Conservation (phyloP, 2,888 invertebrate genomes). For the Pedicia rivosa region DNA sequence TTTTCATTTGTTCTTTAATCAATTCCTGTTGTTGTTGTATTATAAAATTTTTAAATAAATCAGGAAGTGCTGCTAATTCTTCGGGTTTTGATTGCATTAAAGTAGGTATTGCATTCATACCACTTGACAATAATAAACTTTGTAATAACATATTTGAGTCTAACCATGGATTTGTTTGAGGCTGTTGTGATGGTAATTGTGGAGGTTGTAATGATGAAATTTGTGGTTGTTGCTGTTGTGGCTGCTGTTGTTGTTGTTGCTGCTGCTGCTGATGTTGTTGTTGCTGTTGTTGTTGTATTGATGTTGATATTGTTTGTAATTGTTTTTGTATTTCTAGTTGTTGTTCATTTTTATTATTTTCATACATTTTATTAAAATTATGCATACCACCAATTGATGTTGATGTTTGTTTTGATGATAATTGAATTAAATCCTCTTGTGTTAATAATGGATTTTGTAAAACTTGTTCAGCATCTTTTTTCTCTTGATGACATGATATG, state of each 20-base stretch:
- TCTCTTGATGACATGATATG: constrained; percentile 35
- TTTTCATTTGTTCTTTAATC: constrained; percentile 12
- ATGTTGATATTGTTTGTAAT: neutral
- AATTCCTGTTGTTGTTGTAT: constrained; percentile 12
- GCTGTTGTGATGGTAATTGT: constrained; percentile 10
- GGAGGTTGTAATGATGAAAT: constrained; percentile 9
- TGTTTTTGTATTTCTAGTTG: neutral
- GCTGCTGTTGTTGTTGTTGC: constrained; percentile 14
- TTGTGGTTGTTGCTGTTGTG: constrained; percentile 6
- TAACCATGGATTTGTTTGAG: constrained; percentile 17
- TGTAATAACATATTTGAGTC: constrained; percentile 24
- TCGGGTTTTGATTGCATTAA: constrained; percentile 11
- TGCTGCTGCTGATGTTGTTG: constrained; percentile 6
- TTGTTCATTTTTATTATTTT: too few species aligned
- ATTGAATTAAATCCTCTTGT: constrained; percentile 40
- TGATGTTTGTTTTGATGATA: constrained; percentile 30
- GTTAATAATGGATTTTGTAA: constrained; percentile 38
- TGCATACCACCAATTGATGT: constrained; percentile 17
- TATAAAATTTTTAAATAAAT: constrained; percentile 6
- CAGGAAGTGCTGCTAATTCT: constrained; percentile 14
- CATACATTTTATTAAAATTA: too few species aligned
- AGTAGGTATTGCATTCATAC: constrained; percentile 13
- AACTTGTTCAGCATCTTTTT: constrained; percentile 41
- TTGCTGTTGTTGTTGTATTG: neutral
- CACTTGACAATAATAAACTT: constrained; percentile 22